These are phyloP conservation scores for Deroptyus accipitrinus DNA, from an alignment of 2,113 vertebrate genomes.

Conservation along the genomic window DNA sequence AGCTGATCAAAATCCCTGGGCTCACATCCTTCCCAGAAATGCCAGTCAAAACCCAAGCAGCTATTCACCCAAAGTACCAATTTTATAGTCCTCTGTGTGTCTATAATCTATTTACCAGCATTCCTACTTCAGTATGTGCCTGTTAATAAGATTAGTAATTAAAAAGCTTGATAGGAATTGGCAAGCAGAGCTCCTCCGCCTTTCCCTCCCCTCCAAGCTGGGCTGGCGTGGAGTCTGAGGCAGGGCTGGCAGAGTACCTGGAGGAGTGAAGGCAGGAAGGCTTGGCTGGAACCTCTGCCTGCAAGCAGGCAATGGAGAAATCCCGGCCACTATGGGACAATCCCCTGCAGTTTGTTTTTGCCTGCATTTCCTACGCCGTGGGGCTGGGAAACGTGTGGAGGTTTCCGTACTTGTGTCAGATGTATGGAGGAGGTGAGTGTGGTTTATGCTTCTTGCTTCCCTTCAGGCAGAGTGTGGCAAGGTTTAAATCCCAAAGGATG, in stretches of 20 bases:
- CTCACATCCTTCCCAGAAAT: conserved; percentile 53
- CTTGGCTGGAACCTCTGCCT: background rate
- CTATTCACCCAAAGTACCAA: conserved; percentile 38
- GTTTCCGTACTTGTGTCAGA: conserved; percentile 94
- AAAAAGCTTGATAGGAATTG: conserved; percentile 72
- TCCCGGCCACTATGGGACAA: conserved; percentile 84
- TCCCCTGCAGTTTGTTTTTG: conserved; percentile 87
- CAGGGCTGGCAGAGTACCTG: conserved; percentile 41
- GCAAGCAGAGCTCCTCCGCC: conserved; percentile 46
- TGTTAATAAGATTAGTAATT: conserved; percentile 84
- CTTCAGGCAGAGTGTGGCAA: background rate
- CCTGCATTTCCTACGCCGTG: conserved; percentile 91
- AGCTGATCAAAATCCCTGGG: background rate
- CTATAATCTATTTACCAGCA: conserved; percentile 75
- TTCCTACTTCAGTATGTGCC: conserved; percentile 68
- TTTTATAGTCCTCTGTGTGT: conserved; percentile 47
- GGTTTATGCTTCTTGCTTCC: background rate
- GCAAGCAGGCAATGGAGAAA: conserved; percentile 69
- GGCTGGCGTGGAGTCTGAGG: background rate
- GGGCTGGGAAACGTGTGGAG: conserved; percentile 96
- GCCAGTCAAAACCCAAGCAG: conserved; percentile 35
- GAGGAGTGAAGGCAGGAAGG: background rate
- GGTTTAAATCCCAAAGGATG: background rate
- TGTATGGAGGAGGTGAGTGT: conserved; percentile 93
- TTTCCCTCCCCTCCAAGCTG: conserved; percentile 36